Base-by-base conservation (phyloP, 2,797 vertebrate species). In the Leucoraja ocellata region DNA sequence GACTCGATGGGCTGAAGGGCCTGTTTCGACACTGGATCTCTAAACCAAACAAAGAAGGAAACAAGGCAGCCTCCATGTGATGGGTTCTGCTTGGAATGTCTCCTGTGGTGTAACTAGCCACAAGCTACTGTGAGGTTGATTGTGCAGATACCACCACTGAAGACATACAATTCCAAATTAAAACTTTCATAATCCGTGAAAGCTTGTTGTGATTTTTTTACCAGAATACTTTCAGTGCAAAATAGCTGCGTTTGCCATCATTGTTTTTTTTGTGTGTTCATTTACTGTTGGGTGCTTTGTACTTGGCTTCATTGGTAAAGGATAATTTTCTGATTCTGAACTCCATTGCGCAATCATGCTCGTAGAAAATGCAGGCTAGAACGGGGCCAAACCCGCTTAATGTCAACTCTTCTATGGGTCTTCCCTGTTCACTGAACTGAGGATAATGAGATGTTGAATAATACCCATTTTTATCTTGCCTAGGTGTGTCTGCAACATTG, bases 401-500 rank as follows among this genome's bases (percentile, higher is more conserved):
- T 63, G 58, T 18, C 58, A 88, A 68, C 68, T 36, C 14, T 88
- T 68, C n/a, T 9, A 21, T 16, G 28, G 36, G 61, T 8, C n/a
- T 14, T 68, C 84, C 61, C n/a, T 32, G n/a, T 46, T 13, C 65
- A 88, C 32, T 6, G n/a, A 36, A 8, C 61, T 88, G 11, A n/a
- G 61, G 16, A 18, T 68, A 21, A 8, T 88, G 61, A 16, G 18
- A 88, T 46, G 9, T 91, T 91, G 71, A 71, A n/a, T 28, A 76
- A 73, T 65, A 14, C n/a, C 32, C 1, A 13, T n/a, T 90, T 91
- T 73, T 28, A 61, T 94, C 63, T 94, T 93, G 94, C 86, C 76
- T 94, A 99, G 99, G 98, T 99, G 99, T 73, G 98, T 99, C 94
- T 99, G 99, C 96, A 99, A 99, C 97, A 99, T 99, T 92, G 99